Percentiles rank a stretch among this genome's conserved stretches.
Evolutionary conservation across 92 coral and sea anemone genomes (phyloP).

Genomic region (Phymanthus crucifer): DNA sequence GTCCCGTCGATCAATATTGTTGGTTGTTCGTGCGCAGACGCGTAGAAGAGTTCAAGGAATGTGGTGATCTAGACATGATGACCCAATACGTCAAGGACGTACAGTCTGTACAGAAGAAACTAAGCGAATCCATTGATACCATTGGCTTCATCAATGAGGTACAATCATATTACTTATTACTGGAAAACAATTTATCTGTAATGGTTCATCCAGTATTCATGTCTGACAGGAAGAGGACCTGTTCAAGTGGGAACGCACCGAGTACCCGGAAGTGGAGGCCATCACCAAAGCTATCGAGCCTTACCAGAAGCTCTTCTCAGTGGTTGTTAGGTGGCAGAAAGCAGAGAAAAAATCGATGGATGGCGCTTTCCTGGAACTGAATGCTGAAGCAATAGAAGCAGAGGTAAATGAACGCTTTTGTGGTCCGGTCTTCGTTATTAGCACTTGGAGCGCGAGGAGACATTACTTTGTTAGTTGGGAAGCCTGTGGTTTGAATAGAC

Average conservation of each 20-base stretch:
- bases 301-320: constrained; percentile 93
- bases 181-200: neutral
- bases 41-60: constrained; percentile 95
- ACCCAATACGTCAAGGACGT: constrained; percentile 94
- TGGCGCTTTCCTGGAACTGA: constrained; percentile 92
- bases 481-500: neutral
- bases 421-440: no score
- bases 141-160: constrained; percentile 97
- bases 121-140: constrained; percentile 79
- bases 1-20: neutral
- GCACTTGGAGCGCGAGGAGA: no score
- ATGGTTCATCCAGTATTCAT: neutral
- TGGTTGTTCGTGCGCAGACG: constrained; percentile 61
- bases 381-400: constrained; percentile 93
- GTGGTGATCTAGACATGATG: constrained; percentile 98
- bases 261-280: constrained; percentile 89
- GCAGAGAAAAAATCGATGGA: constrained; percentile 99
- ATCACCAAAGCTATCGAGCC: constrained; percentile 91
- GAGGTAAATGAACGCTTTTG: constrained; percentile 54
- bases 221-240: constrained; percentile 83
- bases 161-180: neutral
- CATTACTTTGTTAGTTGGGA: neutral
- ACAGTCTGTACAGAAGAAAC: constrained; percentile 93
- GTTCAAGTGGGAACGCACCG: constrained; percentile 97
- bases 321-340: constrained; percentile 93